Evolutionary conservation across 2,888 invertebrate species (phyloP), one percentile per base, ranked within the genome.

Genomic region (Drosophila anomelani): DNA sequence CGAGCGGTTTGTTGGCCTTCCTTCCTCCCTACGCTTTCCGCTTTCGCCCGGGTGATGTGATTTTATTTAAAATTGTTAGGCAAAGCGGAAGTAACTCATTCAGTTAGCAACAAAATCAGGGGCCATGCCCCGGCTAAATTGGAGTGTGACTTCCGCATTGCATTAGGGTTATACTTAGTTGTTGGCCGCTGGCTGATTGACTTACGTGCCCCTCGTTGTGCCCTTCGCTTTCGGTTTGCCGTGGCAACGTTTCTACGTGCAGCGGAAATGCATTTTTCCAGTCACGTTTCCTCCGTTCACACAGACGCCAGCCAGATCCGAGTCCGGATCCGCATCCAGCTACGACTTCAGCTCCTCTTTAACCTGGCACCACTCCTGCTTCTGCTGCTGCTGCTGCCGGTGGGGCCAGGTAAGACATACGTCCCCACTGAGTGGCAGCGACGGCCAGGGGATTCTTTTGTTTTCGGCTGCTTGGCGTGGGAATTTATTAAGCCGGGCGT

Each of bases 91-190:
- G 83, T 79, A 83, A 85, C 80, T 85, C 88, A 88, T 85, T 85
- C 85, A 80, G 88, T 85, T 85, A 88, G 80, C 76, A 85, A 79
- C 85, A 81, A 84, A 84, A 84, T 84, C 83, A 83, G 76, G 67
- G 71, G 70, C 72, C 67, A 70, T 73, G 73, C 63, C 43, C 23
- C 36, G 51, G 20, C 62, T 71, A 80, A 80, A 81, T 77, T 86
- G 88, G 84, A 85, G 85, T 85, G 89, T 85, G 86, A 86, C 89
- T 88, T 85, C 85, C 85, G 89, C 78, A 85, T 85, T 84, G 77
- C 89, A 80, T 86, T 88, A 86, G 76, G 71, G 66, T 68, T 81
- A 61, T 77, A 67, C 75, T 77, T 80, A 73, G 69, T 77, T 57
- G 51, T 74, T 62, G 68, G 63, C 44, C 75, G 70, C 70, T 75